Evolutionary conservation across 1,140 invertebrate species (phyloP).

Genomic region (Galleria mellonella): DNA sequence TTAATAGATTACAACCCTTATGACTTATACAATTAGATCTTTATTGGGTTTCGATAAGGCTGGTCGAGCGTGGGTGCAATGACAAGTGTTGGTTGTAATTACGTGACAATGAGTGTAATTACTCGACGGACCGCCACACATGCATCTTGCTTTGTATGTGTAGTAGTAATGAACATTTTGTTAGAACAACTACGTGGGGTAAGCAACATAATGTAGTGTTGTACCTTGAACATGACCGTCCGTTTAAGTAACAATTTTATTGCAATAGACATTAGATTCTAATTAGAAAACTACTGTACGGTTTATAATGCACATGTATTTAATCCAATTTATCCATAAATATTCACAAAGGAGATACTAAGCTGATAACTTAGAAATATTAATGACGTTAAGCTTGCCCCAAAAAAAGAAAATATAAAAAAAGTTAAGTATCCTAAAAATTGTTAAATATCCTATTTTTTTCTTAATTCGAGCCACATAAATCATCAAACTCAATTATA

Average conservation of each 20-base stretch:
- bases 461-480: no score
- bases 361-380: no score
- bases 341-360: no score
- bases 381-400: no score
- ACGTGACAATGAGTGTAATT: conserved; percentile 69
- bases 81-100: conserved; percentile 62
- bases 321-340: no score
- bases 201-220: not conserved
- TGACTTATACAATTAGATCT: conserved; percentile 10
- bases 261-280: no score
- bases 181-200: conserved; percentile 4
- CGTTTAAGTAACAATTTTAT: not conserved
- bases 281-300: no score
- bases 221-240: not conserved
- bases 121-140: conserved; percentile 24
- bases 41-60: conserved; percentile 20
- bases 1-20: conserved; percentile 17
- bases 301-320: no score
- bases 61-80: conserved; percentile 45
- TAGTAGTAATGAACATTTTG: conserved; percentile 15
- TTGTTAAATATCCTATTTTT: no score
- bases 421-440: no score
- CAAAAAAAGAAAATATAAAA: no score
- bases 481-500: no score
- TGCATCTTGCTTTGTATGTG: conserved; percentile 5